A percentile compares a stretch with the other conserved stretches of the same genome.
phyloP scores from a whole-genome alignment of 2,113 vertebrate species.

The Chloebia gouldiae region DNA sequence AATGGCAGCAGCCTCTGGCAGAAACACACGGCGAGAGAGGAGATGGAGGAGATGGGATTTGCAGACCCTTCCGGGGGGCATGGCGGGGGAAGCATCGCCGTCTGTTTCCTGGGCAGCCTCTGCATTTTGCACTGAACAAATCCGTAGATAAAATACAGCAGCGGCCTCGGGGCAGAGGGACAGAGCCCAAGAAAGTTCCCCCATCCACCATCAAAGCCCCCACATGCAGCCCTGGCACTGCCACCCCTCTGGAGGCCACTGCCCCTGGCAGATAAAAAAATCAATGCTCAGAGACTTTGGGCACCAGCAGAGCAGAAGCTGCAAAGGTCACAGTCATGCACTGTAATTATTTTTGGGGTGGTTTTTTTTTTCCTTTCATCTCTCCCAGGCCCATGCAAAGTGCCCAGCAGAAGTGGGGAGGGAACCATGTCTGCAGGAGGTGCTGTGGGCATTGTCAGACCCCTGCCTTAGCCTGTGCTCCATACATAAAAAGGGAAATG shows the following conservation, averaged over 20 bases:
- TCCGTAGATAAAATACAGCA: neutral
- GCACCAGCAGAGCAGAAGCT: neutral
- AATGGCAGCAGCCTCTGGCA: neutral
- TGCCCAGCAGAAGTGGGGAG: neutral
- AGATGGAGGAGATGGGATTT: neutral
- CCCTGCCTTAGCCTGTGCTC: neutral
- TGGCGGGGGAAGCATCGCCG: neutral
- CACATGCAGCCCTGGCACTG: accelerated
- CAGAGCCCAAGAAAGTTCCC: neutral
- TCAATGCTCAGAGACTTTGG: neutral
- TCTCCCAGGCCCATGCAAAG: neutral
- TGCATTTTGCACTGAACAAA: neutral
- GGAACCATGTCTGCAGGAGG: neutral
- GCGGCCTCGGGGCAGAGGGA: neutral
- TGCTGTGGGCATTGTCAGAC: neutral
- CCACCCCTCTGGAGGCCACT: neutral
- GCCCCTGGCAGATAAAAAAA: neutral
- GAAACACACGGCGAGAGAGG: neutral
- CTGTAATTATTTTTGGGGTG: neutral
- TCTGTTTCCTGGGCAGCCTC: slow-evolving; percentile 14
- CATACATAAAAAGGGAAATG: accelerated
- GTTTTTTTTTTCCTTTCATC: accelerated
- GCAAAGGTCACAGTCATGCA: neutral
- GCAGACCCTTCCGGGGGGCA: neutral
- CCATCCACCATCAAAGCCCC: neutral